phyloP scores from a whole-genome alignment of 2,113 vertebrate species.

The Silurus meridionalis region DNA sequence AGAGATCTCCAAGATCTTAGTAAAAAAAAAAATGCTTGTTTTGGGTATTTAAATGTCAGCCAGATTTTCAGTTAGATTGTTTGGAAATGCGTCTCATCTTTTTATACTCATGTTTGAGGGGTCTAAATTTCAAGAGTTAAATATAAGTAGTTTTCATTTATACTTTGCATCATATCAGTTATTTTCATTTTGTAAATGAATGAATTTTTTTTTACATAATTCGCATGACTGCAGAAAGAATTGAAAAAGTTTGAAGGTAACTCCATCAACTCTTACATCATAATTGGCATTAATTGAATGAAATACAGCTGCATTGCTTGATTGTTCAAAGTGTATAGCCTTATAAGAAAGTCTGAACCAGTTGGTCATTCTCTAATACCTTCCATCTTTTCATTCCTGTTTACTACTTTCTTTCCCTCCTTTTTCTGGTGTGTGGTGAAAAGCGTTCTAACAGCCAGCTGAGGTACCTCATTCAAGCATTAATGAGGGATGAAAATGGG shows the following conservation, averaged over 20 bases:
- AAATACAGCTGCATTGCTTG: not conserved
- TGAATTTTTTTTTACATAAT: not conserved
- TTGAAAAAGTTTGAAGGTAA: not conserved
- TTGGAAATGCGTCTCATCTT: not conserved
- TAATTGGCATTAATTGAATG: not conserved
- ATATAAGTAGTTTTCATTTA: not conserved
- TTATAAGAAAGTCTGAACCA: not conserved
- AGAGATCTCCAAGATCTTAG: not conserved
- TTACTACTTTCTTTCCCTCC: constrained; percentile 40
- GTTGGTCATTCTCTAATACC: not conserved
- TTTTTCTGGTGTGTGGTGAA: constrained; percentile 34
- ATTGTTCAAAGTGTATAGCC: not conserved
- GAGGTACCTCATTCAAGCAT: constrained; percentile 58
- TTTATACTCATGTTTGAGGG: not conserved
- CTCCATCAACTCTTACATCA: not conserved
- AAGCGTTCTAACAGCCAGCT: constrained; percentile 51
- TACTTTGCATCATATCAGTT: not conserved
- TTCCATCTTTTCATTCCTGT: constrained; percentile 11
- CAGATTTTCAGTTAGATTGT: no score
- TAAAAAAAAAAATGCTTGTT: not conserved
- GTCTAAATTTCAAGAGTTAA: not conserved
- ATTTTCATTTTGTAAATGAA: not conserved
- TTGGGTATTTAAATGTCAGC: not conserved
- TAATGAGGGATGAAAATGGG: constrained; percentile 57
- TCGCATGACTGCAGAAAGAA: not conserved